phyloP scores from a whole-genome alignment of 92 coral and sea anemone genomes.

The Micromussa lordhowensis region DNA sequence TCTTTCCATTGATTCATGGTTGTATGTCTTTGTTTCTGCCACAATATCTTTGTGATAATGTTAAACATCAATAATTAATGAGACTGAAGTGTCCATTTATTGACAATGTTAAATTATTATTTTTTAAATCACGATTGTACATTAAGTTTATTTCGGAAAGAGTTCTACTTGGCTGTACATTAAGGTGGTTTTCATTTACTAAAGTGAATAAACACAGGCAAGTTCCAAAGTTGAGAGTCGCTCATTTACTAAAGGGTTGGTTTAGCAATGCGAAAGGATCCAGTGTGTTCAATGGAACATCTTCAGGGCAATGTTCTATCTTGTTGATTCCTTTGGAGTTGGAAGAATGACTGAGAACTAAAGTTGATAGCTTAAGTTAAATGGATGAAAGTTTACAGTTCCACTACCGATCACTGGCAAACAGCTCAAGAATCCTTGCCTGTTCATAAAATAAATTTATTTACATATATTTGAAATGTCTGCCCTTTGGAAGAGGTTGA shows the following conservation, averaged over 20 bases:
- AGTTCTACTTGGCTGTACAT: background rate
- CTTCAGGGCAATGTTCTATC: too few relatives aligned
- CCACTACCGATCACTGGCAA: too few relatives aligned
- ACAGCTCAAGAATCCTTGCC: too few relatives aligned
- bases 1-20: background rate
- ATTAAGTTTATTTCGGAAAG: background rate
- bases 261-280: too few relatives aligned
- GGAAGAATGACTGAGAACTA: too few relatives aligned
- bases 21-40: background rate
- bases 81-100: background rate
- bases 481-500: too few relatives aligned
- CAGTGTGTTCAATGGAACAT: too few relatives aligned
- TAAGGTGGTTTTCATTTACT: background rate
- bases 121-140: background rate
- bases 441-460: too few relatives aligned
- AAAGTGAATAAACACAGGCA: background rate
- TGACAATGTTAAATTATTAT: background rate
- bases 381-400: too few relatives aligned
- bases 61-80: background rate
- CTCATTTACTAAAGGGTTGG: background rate
- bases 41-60: background rate
- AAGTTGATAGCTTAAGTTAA: too few relatives aligned
- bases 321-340: too few relatives aligned
- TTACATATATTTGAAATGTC: too few relatives aligned
- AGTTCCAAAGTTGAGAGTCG: background rate